Percentiles rank a stretch among this genome's conserved stretches.
These are phyloP conservation scores for Tretioscincus oriximinensis DNA, from an alignment of 2,113 vertebrate species.

Conservation along the genomic window DNA sequence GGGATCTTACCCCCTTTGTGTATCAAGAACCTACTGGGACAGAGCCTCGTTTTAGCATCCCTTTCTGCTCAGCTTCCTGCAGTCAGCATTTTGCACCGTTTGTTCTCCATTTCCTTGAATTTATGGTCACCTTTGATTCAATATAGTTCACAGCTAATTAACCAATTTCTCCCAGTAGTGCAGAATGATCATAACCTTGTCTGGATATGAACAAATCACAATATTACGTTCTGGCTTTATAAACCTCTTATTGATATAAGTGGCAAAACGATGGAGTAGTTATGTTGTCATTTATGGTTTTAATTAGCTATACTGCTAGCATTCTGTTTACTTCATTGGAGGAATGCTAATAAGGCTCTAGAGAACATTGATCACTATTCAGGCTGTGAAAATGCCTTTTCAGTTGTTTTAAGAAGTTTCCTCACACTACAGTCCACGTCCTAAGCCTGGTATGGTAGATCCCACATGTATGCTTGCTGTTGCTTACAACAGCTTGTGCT, in stretches of 20 bases:
- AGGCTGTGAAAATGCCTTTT: background rate
- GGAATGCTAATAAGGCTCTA: background rate
- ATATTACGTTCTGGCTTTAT: background rate
- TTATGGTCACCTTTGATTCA: background rate
- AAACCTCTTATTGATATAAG: background rate
- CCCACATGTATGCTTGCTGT: background rate
- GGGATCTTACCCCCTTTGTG: too few species aligned
- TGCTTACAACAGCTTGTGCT: background rate
- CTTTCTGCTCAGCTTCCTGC: background rate
- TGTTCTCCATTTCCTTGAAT: background rate
- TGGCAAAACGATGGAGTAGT: background rate
- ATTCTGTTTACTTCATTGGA: background rate
- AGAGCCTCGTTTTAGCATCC: background rate
- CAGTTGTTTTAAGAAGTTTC: background rate
- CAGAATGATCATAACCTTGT: background rate
- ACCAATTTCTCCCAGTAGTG: background rate
- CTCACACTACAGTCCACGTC: background rate
- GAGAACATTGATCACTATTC: background rate
- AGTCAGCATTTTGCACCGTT: background rate
- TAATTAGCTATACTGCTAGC: constrained; percentile 1
- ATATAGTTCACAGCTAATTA: constrained; percentile 1
- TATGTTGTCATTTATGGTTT: background rate
- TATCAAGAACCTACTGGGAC: too few species aligned
- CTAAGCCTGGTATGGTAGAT: background rate
- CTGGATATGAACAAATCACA: background rate